Evolutionary conservation across 2,888 invertebrate genomes (phyloP), one percentile per base, ranked within the genome.

Genomic region (Plagiodera versicolora): DNA sequence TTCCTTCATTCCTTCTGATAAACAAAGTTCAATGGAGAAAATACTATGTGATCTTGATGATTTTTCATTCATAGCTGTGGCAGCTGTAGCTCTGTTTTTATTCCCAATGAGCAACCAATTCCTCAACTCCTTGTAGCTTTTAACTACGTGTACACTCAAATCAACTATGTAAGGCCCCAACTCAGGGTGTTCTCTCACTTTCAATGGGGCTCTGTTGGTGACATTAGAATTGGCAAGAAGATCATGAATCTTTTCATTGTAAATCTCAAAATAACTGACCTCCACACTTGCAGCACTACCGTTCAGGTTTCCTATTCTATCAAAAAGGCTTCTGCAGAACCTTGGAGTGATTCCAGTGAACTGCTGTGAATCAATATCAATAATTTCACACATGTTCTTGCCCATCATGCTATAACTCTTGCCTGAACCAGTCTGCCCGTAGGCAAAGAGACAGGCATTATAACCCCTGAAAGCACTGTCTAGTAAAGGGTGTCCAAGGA

Each of bases 161-260:
- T 90, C 89, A 50, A 90, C 91, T 16, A 92, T 89, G 75, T 91
- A 91, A 0, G 92, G 92, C 0, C 92, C 92, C 76, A 86, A 84
- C 44, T 84, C 84, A 1, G 91, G 92, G 80, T 92, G 91, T 74
- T 92, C 92, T 9, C 92, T 80, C 0, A 92, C 91, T 81, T 86
- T 87, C 10, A 89, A 77, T 1, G 86, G 83, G 11, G 81, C 81
- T 46, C 79, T 80, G 55, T 67, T 71, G 39, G 68, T 72, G 18
- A 58, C 63, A 57, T 76, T 60, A 70, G 74, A 77, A 35, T 77
- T 79, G 8, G 86, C 83, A 28, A 92, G 80, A 20, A 92, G 81
- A 77, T 92, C 92, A 71, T 91, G 90, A 66, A 92, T 92, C 79
- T 91, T 91, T 75, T 92, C 92, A 77, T 92, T 92, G 78, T 92